Evolutionary conservation across 2,113 vertebrate species (phyloP).

Genomic region (Hippocampus zosterae): DNA sequence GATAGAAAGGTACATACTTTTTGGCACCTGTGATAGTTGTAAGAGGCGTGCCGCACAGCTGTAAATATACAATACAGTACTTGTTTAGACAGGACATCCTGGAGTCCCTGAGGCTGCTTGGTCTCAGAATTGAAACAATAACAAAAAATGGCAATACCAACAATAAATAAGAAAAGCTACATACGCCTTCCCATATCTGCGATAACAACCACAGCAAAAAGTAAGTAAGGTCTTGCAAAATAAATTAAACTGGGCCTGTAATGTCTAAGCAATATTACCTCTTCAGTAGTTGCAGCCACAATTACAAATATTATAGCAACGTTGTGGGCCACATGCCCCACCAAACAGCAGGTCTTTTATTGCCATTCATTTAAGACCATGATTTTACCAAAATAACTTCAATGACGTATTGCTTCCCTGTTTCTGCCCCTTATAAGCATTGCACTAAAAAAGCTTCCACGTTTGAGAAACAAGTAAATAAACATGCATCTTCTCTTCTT

Average conservation of each 20-base stretch:
- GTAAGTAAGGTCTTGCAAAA: neutral
- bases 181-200: too few species aligned
- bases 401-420: too few species aligned
- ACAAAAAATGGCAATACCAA: neutral
- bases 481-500: too few species aligned
- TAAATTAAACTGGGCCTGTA: neutral
- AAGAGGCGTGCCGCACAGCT: neutral
- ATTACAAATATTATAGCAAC: conserved; percentile 1
- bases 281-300: neutral
- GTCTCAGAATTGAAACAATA: neutral
- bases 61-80: neutral
- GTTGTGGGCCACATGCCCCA: neutral
- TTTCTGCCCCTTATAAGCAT: too few species aligned
- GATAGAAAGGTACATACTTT: neutral
- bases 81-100: conserved; percentile 1
- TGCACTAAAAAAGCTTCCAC: too few species aligned
- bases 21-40: neutral
- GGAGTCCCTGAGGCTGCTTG: neutral
- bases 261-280: neutral
- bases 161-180: neutral
- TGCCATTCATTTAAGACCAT: too few species aligned
- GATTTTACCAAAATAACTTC: too few species aligned
- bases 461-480: too few species aligned
- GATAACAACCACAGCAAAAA: neutral
- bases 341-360: neutral